Evolutionary conservation across 2,888 invertebrate species (phyloP), one percentile per base, ranked within the genome.

Genomic region (Drosophila emarginata): DNA sequence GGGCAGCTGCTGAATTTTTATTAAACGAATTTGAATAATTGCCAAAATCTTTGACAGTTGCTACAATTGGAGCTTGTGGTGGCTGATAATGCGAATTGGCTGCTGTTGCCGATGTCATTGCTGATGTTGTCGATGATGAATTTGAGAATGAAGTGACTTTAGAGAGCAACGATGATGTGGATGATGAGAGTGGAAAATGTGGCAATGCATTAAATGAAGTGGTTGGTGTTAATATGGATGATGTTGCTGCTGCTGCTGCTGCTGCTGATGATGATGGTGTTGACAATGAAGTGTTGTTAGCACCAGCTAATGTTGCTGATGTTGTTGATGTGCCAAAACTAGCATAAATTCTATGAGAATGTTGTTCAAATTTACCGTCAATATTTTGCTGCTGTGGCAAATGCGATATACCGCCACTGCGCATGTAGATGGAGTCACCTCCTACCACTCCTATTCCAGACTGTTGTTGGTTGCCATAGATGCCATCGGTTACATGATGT

Each of bases 341-440:
- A 91, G 90, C 90, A 88, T 91, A 91, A 79, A 91, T 85, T 89
- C 91, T 91, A 90, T 89, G 83, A 72, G 83, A 87, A 72, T 79
- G 81, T 64, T 87, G 78, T 75, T 88, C 90, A 79, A 87, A 91
- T 91, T 92, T 92, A 92, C 92, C 92, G 88, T 92, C 91, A 82
- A 87, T 89, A 82, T 89, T 79, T 89, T 90, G 91, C 90, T 90
- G 90, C 87, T 88, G 89, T 61, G 80, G 84, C 73, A 76, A 80
- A 57, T 87, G 89, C 66, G 80, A 53, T 85, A 85, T 74, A 74
- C 79, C 61, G 52, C 80, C 80, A 56, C 78, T 68, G 37, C 81
- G 83, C 80, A 80, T 80, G 66, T 73, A 90, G 66, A 74, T 88
- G 71, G 64, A 82, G 61, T 70, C 80, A 74, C 61, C 73, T 67